These are phyloP conservation scores for Pantherophis vulpinus DNA, from an alignment of 2,797 vertebrate genomes.

Conservation along the genomic window DNA sequence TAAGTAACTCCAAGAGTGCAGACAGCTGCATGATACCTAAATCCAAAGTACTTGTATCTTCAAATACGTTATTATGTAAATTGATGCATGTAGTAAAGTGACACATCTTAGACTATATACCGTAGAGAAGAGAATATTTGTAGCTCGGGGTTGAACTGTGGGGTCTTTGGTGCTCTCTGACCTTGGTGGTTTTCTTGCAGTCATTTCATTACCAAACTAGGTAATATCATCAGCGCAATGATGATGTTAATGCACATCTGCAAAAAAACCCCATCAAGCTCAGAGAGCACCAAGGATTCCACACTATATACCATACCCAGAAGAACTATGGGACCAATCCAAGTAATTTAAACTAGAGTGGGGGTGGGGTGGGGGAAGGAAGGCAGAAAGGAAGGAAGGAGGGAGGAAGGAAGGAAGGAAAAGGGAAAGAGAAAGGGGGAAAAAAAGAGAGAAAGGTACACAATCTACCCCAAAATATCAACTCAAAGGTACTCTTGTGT, in stretches of 20 bases:
- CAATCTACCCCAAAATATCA: not conserved
- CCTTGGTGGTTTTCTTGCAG: not conserved
- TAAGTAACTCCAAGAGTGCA: conserved; percentile 16
- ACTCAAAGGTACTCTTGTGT: not conserved
- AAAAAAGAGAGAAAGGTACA: not conserved
- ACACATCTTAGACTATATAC: not conserved
- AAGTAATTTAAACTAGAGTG: not conserved
- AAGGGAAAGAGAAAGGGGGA: not conserved
- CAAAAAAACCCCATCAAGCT: not conserved
- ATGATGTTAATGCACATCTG: not conserved
- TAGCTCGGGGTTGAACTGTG: not conserved
- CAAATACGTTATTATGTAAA: not conserved
- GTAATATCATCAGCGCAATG: not conserved
- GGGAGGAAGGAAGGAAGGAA: not conserved
- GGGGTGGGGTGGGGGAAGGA: not conserved
- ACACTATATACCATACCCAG: not conserved
- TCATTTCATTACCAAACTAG: not conserved
- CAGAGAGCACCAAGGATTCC: not conserved
- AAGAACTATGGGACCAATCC: not conserved
- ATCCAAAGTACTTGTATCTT: conserved; percentile 1
- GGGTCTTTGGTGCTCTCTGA: not conserved
- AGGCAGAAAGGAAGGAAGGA: not conserved
- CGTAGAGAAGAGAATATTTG: not conserved
- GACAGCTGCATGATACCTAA: not conserved
- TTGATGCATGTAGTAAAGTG: not conserved